Conservation (phyloP, 2,888 invertebrate genomes). For the Drosophila emarginata region DNA sequence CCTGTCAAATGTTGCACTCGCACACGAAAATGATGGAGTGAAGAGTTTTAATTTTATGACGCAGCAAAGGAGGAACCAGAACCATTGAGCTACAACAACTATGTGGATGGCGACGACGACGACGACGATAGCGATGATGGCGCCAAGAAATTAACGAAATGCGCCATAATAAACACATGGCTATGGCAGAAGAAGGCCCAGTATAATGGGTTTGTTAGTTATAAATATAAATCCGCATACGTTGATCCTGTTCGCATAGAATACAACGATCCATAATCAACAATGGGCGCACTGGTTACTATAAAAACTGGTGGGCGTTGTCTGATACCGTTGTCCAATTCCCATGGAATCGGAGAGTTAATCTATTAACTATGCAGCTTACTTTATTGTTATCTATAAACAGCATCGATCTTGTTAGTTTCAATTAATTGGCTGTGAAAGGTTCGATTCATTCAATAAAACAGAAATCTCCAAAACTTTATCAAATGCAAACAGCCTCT, state of each 20-base stretch:
- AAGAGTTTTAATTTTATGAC: constrained; percentile 80
- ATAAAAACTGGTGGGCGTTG: constrained; percentile 8
- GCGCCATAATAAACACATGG: constrained; percentile 73
- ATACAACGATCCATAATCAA: not conserved
- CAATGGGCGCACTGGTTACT: not conserved
- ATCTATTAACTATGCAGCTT: constrained; percentile 67
- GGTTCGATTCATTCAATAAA: constrained; percentile 68
- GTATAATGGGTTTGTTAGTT: not conserved
- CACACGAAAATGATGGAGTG: constrained; percentile 80
- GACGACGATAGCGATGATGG: constrained; percentile 53
- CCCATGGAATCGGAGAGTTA: constrained; percentile 13
- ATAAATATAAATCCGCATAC: not conserved
- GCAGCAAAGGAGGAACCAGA: constrained; percentile 64
- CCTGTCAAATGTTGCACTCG: constrained; percentile 79
- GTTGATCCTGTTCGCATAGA: not conserved
- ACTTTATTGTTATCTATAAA: constrained; percentile 46
- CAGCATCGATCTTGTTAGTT: constrained; percentile 71
- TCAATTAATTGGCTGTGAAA: constrained; percentile 75
- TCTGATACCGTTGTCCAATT: not conserved
- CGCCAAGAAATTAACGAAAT: constrained; percentile 78
- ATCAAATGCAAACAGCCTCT: constrained; percentile 54
- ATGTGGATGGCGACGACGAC: constrained; percentile 14
- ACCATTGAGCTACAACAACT: constrained; percentile 31
- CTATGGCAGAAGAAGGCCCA: constrained; percentile 13
- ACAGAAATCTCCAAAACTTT: constrained; percentile 40